phyloP scores from a whole-genome alignment of 2,797 vertebrate species.

The Sebastes vulpes region DNA sequence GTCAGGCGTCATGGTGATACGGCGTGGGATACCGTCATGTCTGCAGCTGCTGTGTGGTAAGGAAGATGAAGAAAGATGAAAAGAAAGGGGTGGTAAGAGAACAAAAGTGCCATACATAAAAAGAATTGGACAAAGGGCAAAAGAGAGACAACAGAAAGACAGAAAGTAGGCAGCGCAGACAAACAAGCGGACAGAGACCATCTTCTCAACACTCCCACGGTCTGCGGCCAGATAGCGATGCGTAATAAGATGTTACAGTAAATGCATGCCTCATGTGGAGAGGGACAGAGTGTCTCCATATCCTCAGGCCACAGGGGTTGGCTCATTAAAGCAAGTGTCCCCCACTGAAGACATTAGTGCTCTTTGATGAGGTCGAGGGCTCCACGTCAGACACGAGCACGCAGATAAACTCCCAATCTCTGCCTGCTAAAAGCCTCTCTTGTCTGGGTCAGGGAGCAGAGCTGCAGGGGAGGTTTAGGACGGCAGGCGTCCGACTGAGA shows the following conservation, averaged over 20 bases:
- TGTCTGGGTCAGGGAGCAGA: conserved; percentile 39
- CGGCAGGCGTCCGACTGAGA: conserved; percentile 12
- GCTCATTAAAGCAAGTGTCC: conserved; percentile 47
- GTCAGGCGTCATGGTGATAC: conserved; percentile 71
- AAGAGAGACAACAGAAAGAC: conserved; percentile 3
- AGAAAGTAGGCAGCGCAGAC: conserved; percentile 17
- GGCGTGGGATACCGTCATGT: conserved; percentile 73
- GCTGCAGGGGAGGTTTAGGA: conserved; percentile 14
- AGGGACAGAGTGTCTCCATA: conserved; percentile 57
- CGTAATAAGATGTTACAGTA: conserved; percentile 48
- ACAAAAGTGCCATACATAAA: conserved; percentile 36
- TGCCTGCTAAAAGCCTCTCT: conserved; percentile 65
- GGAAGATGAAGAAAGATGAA: conserved; percentile 51
- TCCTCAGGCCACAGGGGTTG: conserved; percentile 55
- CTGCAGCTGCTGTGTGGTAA: conserved; percentile 65
- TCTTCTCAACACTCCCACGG: conserved; percentile 32
- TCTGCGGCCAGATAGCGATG: conserved; percentile 40
- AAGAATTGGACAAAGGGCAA: not conserved
- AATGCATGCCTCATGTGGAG: conserved; percentile 27
- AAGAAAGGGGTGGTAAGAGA: conserved; percentile 7
- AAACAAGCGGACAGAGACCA: conserved; percentile 10
- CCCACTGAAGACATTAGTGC: conserved; percentile 40
- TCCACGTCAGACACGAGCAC: conserved; percentile 46
- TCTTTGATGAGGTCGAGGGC: conserved; percentile 59
- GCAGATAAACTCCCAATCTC: conserved; percentile 63